A percentile compares a stretch with the other conserved stretches of the same genome.
phyloP scores from a whole-genome alignment of 2,113 vertebrate genomes.

The Ornithorhynchus anatinus region DNA sequence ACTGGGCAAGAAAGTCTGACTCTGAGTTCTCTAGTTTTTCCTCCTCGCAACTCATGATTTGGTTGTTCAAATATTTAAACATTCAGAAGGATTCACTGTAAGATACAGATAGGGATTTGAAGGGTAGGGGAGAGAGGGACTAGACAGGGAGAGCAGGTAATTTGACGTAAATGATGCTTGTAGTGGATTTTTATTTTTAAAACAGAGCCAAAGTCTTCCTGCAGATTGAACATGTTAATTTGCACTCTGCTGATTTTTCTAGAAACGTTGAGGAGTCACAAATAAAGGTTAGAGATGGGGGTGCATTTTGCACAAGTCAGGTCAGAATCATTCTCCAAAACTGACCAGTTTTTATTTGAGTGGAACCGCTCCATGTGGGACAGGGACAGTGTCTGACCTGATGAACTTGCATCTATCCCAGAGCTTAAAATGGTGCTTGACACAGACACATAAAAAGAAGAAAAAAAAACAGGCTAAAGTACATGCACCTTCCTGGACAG shows the following conservation, averaged over 20 bases:
- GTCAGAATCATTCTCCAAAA: too few relatives aligned
- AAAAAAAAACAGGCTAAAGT: too few relatives aligned
- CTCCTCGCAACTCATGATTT: neutral
- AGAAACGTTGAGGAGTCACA: too few relatives aligned
- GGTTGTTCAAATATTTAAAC: constrained; percentile 12
- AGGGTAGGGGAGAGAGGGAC: neutral
- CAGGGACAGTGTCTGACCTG: too few relatives aligned
- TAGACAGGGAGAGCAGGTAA: neutral
- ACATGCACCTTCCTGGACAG: too few relatives aligned
- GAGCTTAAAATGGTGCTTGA: too few relatives aligned
- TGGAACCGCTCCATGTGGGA: too few relatives aligned
- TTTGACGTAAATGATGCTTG: neutral
- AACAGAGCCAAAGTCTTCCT: neutral
- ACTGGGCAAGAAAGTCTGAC: neutral
- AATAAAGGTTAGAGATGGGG: too few relatives aligned
- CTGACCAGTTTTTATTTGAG: too few relatives aligned
- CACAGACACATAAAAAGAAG: too few relatives aligned
- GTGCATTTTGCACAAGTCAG: too few relatives aligned
- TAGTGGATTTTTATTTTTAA: neutral
- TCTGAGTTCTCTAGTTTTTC: neutral
- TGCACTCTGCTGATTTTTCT: neutral
- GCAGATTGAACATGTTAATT: neutral
- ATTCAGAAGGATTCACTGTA: constrained; percentile 8
- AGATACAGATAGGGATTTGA: constrained; percentile 12
- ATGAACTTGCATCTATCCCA: too few relatives aligned